Evolutionary conservation across 2,888 invertebrate genomes (phyloP), one percentile per base, ranked within the genome.

Genomic region (Tinea pellionella): DNA sequence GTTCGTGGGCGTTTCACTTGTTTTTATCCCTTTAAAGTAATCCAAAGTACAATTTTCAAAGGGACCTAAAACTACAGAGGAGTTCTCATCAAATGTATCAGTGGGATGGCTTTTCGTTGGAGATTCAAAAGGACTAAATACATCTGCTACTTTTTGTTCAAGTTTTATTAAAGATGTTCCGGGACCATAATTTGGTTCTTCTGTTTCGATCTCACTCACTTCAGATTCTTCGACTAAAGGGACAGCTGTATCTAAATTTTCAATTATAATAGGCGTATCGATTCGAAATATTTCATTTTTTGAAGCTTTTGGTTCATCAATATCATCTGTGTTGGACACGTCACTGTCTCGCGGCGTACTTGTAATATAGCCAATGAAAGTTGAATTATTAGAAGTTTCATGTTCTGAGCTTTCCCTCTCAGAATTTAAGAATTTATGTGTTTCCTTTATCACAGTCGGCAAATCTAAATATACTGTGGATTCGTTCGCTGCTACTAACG

Each of bases 1-100:
- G 37, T 79, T 68, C 47, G 88, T 70, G 29, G 61, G 61, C 15
- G 59, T 84, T 0, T 66, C 67, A n/a, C 63, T 60, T 0, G 89
- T 80, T 71, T 89, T 89, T 0, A 82, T 67, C 0, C 83, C 86
- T 66, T 85, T 89, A 67, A 82, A 89, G 37, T 84, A 72, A 62
- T 89, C 89, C 41, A 88, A 69, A 0, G 88, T 79, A 65, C 86
- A 89, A 65, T 89, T 89, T 64, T 90, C 89, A 65, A 89, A 89
- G 0, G 90, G 88, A 1, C 90, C 90, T 42, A 90, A 66, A 11
- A 90, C 89, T 4, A 90, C 89, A n/a, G 87, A 87, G 61, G 87
- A 85, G 67, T 88, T 82, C 68, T 85, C 85, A 56, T 86, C 82
- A 63, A 79, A 85, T 0, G 87, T 87, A 58, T 87, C 87, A 6